Evolutionary conservation across 2,113 vertebrate genomes (phyloP).

Genomic region (Egretta garzetta): DNA sequence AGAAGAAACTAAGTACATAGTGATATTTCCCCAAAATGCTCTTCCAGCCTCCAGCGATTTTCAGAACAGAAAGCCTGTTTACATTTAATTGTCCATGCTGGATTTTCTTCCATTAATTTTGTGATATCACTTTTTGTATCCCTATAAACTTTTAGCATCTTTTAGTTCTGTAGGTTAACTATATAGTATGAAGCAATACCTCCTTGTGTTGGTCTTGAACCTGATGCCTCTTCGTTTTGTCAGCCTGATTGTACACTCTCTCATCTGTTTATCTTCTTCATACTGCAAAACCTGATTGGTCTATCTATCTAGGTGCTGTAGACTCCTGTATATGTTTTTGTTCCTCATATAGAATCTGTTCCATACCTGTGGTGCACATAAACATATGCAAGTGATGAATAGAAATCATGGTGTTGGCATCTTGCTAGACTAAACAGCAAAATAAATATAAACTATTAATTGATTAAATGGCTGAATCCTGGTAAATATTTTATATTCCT

Average conservation of each 20-base stretch:
- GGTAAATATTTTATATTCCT: background rate
- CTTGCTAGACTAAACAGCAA: background rate
- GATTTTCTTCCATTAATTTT: background rate
- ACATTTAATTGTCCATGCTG: background rate
- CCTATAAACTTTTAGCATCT: background rate
- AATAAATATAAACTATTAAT: background rate
- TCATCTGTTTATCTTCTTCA: background rate
- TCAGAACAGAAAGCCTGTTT: background rate
- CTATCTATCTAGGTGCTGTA: background rate
- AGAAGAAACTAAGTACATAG: background rate
- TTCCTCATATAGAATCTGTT: background rate
- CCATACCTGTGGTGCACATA: background rate
- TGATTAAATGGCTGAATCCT: background rate
- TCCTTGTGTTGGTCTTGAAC: background rate
- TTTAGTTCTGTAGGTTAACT: background rate
- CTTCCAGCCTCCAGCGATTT: background rate
- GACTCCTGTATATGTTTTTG: background rate
- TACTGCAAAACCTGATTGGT: background rate
- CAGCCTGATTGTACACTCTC: background rate
- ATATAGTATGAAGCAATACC: background rate
- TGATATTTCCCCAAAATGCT: background rate
- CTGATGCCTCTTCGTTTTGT: background rate
- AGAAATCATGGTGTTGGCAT: background rate
- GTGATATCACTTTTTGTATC: background rate
- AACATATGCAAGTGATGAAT: background rate